Evolutionary conservation across 1,140 invertebrate genomes (phyloP).

Genomic region (Caenorhabditis brenneri): DNA sequence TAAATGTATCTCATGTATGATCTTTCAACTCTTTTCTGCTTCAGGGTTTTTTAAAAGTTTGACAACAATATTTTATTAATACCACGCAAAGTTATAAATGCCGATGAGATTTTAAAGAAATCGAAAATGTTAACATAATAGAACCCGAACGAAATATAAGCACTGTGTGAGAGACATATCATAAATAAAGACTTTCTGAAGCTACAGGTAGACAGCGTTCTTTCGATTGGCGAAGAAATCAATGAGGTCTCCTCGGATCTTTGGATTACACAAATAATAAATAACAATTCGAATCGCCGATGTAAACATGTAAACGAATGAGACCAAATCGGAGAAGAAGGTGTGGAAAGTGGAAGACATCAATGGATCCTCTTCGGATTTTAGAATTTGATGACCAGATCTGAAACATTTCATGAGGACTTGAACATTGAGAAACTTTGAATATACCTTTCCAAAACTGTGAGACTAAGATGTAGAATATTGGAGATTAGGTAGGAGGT

Average conservation of each 20-base stretch:
- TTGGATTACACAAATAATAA: slow-evolving; percentile 70
- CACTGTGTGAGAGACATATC: background rate
- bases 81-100: background rate
- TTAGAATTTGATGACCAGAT: slow-evolving; percentile 58
- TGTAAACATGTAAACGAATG: slow-evolving; percentile 52
- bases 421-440: too few species aligned
- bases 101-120: background rate
- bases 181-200: background rate
- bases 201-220: slow-evolving; percentile 4
- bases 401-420: slow-evolving; percentile 44
- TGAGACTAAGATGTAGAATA: slow-evolving; percentile 45
- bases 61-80: background rate
- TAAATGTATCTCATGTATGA: too few species aligned
- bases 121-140: background rate
- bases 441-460: slow-evolving; percentile 56
- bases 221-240: background rate
- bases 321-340: slow-evolving; percentile 42
- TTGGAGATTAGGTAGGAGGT: slow-evolving; percentile 53
- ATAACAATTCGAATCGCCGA: slow-evolving; percentile 50
- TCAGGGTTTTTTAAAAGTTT: background rate
- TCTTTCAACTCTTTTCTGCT: too few species aligned
- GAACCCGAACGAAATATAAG: slow-evolving; percentile 11
- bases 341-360: slow-evolving; percentile 48
- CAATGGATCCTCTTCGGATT: slow-evolving; percentile 50
- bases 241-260: slow-evolving; percentile 26